A percentile compares a stretch with the other conserved stretches of the same genome.
Evolutionary conservation across 2,888 invertebrate species (phyloP).

Genomic region (Malacosoma neustria): DNA sequence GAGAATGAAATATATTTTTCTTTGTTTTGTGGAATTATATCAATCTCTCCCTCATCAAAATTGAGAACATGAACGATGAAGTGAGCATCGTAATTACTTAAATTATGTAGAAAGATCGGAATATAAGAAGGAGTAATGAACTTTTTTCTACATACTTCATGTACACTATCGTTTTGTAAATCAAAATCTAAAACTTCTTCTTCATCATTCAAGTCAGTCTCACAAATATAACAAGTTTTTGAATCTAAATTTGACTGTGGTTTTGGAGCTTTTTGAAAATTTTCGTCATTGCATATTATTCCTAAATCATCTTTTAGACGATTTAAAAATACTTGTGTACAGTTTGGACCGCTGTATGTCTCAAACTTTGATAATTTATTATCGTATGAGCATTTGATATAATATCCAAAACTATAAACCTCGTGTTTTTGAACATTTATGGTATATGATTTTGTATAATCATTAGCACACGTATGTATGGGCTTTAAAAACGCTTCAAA

Average conservation of each 20-base stretch:
- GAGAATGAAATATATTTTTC: slow-evolving; percentile 27
- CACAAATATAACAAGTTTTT: slow-evolving; percentile 8
- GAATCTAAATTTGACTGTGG: slow-evolving; percentile 2
- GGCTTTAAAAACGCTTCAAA: slow-evolving; percentile 18
- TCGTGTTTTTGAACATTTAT: slow-evolving; percentile 17
- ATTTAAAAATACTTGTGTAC: slow-evolving; percentile 18
- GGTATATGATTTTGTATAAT: slow-evolving; percentile 15
- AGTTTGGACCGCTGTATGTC: slow-evolving; percentile 18
- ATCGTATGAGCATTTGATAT: slow-evolving; percentile 22
- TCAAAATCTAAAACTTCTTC: slow-evolving; percentile 13
- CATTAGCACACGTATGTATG: slow-evolving; percentile 12
- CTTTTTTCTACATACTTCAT: slow-evolving; percentile 17
- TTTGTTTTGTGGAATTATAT: slow-evolving; percentile 19
- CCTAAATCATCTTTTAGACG: slow-evolving; percentile 13
- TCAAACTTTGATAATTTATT: slow-evolving; percentile 6
- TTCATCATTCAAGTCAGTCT: slow-evolving; percentile 10
- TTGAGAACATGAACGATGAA: slow-evolving; percentile 21
- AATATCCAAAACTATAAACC: slow-evolving; percentile 23
- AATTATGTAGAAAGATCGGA: slow-evolving; percentile 16
- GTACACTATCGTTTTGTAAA: slow-evolving; percentile 17
- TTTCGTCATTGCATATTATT: slow-evolving; percentile 5
- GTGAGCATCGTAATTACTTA: slow-evolving; percentile 24
- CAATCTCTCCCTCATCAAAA: slow-evolving; percentile 7
- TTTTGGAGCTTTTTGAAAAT: slow-evolving; percentile 3
- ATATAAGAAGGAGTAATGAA: slow-evolving; percentile 8